These are phyloP conservation scores for Bothrops jararaca DNA, from an alignment of 2,113 vertebrate species.

Conservation along the genomic window DNA sequence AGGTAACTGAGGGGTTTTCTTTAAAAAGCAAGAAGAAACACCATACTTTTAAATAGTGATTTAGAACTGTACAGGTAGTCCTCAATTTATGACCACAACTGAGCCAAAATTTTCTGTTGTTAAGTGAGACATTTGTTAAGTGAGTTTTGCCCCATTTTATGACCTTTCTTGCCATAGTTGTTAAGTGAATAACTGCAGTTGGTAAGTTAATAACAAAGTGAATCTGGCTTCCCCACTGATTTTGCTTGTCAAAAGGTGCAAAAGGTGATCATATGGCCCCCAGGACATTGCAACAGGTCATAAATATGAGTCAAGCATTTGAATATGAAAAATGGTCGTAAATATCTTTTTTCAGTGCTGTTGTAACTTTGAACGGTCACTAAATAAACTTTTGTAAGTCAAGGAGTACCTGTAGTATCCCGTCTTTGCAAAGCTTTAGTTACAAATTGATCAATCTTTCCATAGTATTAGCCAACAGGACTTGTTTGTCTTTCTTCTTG, in stretches of 20 bases:
- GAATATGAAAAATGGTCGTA: not conserved
- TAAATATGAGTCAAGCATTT: not conserved
- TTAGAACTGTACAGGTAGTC: not conserved
- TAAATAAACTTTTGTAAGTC: not conserved
- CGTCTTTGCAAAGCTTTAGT: not conserved
- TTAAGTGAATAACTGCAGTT: not conserved
- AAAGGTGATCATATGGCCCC: not conserved
- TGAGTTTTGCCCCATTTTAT: not conserved
- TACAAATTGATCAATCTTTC: not conserved
- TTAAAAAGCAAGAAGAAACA: conserved; percentile 31
- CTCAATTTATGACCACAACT: not conserved
- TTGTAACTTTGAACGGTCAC: not conserved
- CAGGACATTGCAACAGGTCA: not conserved
- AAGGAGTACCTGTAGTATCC: not conserved
- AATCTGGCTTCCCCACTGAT: not conserved
- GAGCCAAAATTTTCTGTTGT: not conserved
- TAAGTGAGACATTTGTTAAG: not conserved
- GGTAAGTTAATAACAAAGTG: not conserved
- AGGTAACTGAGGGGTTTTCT: conserved; percentile 38
- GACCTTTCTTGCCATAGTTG: not conserved
- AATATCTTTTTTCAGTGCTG: not conserved
- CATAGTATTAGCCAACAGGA: not conserved
- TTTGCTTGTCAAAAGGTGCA: not conserved
- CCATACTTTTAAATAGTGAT: not conserved
- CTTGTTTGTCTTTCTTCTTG: not conserved